Conservation (phyloP, 53 echinoderm and acorn worm species). For the Crossaster papposus region DNA sequence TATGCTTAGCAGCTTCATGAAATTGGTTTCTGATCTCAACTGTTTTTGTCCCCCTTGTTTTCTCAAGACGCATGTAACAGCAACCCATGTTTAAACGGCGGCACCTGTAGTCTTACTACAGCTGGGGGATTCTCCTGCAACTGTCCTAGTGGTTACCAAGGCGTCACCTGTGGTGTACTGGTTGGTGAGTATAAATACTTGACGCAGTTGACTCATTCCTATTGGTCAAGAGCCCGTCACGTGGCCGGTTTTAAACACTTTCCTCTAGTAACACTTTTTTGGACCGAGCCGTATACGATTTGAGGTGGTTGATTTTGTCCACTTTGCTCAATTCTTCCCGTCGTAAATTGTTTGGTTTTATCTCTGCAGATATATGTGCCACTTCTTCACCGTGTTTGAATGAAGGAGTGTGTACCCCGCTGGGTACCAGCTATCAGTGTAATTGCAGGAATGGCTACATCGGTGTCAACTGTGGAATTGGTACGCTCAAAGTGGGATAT, state of each 20-base stretch:
- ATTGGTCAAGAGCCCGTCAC: no score
- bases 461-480: constrained; percentile 42
- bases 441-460: constrained; percentile 10
- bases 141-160: neutral
- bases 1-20: no score
- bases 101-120: neutral
- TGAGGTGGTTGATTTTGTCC: no score
- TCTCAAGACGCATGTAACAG: constrained; percentile 24
- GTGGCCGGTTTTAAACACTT: no score
- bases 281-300: no score
- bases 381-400: constrained; percentile 26
- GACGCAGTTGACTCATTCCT: no score
- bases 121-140: neutral
- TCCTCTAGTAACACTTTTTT: no score
- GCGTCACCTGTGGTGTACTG: neutral
- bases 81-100: constrained; percentile 32
- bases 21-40: no score
- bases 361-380: neutral
- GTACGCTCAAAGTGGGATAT: neutral
- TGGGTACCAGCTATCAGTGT: constrained; percentile 24
- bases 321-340: neutral
- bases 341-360: neutral
- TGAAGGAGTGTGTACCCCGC: constrained; percentile 19
- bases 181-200: constrained; percentile 23
- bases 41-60: neutral